Percentiles rank a stretch among this genome's conserved stretches.
Evolutionary conservation across 2,113 vertebrate genomes (phyloP).

Genomic region (Oreochromis niloticus): DNA sequence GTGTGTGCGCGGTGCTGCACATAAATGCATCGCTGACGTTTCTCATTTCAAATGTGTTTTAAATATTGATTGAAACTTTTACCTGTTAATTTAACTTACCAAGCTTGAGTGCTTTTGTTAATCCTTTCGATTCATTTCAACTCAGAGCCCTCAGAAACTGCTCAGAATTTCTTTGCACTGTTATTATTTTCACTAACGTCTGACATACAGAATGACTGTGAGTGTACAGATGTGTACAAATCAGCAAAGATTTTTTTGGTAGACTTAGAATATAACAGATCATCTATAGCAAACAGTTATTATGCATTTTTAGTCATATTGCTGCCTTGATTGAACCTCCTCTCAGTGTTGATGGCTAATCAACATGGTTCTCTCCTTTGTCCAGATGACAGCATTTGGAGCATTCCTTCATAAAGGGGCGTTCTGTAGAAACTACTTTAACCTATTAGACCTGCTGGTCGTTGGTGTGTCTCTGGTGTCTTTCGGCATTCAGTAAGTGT

Average conservation of each 20-base stretch:
- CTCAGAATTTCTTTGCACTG: background rate
- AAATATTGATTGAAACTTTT: background rate
- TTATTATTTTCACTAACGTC: no score
- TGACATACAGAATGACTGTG: background rate
- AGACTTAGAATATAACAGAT: background rate
- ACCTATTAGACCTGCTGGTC: slow-evolving; percentile 94
- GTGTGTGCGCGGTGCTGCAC: background rate
- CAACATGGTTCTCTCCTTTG: background rate
- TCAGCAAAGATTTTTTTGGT: background rate
- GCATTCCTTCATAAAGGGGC: slow-evolving; percentile 97
- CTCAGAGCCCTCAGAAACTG: background rate
- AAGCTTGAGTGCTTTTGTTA: background rate
- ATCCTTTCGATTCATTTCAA: background rate
- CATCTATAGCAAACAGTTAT: background rate
- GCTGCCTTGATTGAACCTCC: background rate
- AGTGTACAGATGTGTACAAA: background rate
- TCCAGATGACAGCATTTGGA: slow-evolving; percentile 94
- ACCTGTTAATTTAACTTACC: background rate
- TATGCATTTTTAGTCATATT: background rate
- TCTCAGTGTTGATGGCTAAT: background rate
- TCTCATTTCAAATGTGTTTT: background rate
- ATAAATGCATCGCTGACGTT: background rate
- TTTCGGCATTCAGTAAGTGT: slow-evolving; percentile 95
- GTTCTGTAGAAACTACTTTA: slow-evolving; percentile 98
- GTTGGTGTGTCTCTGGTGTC: slow-evolving; percentile 96